Evolutionary conservation across 2,113 vertebrate species (phyloP).

Genomic region (Gavia stellata): DNA sequence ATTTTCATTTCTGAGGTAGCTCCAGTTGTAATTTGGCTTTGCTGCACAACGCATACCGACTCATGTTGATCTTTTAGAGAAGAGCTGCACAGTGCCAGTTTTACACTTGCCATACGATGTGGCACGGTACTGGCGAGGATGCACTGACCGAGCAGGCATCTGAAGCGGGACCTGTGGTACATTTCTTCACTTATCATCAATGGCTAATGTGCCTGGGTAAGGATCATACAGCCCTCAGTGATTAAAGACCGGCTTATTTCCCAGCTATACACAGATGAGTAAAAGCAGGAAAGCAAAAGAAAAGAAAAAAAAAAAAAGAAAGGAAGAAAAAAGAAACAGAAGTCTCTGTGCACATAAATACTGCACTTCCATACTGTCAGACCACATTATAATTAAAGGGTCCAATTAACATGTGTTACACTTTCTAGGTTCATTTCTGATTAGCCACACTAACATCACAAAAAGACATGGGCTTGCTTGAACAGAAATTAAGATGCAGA

Average conservation of each 20-base stretch:
- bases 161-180: not conserved
- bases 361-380: not conserved
- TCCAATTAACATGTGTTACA: not conserved
- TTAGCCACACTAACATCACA: not conserved
- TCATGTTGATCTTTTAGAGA: not conserved
- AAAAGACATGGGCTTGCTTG: not conserved
- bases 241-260: not conserved
- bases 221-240: not conserved
- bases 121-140: accelerated
- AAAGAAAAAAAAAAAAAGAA: no score
- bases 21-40: not conserved
- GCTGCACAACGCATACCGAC: not conserved
- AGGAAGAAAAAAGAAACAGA: accelerated
- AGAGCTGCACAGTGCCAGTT: not conserved
- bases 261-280: not conserved
- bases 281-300: not conserved
- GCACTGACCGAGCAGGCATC: no score
- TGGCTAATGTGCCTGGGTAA: not conserved
- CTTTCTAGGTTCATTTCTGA: not conserved
- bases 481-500: not conserved
- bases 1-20: not conserved
- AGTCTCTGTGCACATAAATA: not conserved
- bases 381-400: not conserved
- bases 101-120: accelerated
- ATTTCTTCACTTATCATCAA: not conserved